Conservation (phyloP, 2,888 invertebrate genomes). For the Agelastica alni region DNA sequence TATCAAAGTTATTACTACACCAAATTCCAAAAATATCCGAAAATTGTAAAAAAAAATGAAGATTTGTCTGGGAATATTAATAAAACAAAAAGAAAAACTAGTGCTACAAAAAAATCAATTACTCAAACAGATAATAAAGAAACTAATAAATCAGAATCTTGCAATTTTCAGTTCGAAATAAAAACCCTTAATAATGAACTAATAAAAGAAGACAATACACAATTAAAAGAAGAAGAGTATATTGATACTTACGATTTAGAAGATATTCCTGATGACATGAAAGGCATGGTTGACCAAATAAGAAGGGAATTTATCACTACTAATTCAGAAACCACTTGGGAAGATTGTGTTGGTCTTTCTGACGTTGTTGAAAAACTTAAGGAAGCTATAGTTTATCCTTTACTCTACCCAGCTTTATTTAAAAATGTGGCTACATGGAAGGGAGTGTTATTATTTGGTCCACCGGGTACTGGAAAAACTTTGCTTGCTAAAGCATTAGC, state of each 20-base stretch:
- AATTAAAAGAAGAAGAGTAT: constrained; percentile 23
- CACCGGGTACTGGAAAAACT: constrained; percentile 82
- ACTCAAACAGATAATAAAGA: constrained; percentile 24
- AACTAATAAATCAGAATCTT: constrained; percentile 47
- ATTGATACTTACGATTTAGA: constrained; percentile 44
- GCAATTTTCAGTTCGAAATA: constrained; percentile 44
- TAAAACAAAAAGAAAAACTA: constrained; percentile 30
- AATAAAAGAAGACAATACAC: constrained; percentile 9
- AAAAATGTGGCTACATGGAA: constrained; percentile 79
- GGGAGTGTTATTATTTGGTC: constrained; percentile 67
- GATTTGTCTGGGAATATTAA: constrained; percentile 35
- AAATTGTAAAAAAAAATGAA: constrained; percentile 67
- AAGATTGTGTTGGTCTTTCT: constrained; percentile 78
- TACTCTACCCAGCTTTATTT: constrained; percentile 74
- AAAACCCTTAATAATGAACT: constrained; percentile 32
- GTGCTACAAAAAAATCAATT: constrained; percentile 16
- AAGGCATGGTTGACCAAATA: constrained; percentile 68
- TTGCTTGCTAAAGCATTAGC: constrained; percentile 87
- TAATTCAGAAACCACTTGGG: constrained; percentile 65
- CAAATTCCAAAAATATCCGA: constrained; percentile 85
- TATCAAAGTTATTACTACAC: constrained; percentile 85
- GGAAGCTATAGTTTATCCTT: constrained; percentile 85
- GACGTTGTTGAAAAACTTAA: constrained; percentile 76
- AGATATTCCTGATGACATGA: constrained; percentile 62
- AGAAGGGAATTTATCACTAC: constrained; percentile 67